Percentiles rank a stretch among this genome's conserved stretches.
These are phyloP conservation scores for Eupithecia insigniata DNA, from an alignment of 2,888 invertebrate genomes.

Conservation along the genomic window DNA sequence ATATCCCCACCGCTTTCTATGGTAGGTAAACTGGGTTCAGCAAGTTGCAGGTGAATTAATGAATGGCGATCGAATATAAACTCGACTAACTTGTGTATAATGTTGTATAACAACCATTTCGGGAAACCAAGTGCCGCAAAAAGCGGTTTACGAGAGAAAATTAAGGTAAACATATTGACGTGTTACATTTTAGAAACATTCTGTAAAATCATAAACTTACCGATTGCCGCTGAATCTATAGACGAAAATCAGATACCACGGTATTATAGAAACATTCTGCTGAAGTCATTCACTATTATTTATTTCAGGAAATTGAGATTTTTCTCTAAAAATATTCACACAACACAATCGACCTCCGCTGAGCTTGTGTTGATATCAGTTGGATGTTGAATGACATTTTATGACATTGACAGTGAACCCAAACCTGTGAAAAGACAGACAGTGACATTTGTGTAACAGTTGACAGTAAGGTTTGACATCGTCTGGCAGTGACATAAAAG, in stretches of 20 bases:
- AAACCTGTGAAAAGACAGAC: too few species aligned
- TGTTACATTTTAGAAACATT: constrained; percentile 10
- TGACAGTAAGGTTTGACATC: too few species aligned
- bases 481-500: too few species aligned
- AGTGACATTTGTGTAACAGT: too few species aligned
- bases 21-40: background rate
- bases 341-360: background rate
- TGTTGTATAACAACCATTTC: background rate
- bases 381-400: background rate
- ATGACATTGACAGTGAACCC: too few species aligned
- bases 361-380: background rate
- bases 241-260: background rate
- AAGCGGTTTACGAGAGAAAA: background rate
- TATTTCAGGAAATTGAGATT: constrained; percentile 18
- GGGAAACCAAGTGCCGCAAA: background rate
- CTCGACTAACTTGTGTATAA: background rate
- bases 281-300: constrained; percentile 8
- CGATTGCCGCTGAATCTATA: background rate
- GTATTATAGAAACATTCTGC: constrained; percentile 1
- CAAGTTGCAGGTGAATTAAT: background rate
- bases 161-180: constrained; percentile 11
- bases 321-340: background rate
- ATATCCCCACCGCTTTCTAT: background rate
- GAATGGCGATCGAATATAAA: background rate
- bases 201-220: constrained; percentile 14